These are phyloP conservation scores for Eupithecia inturbata DNA, from an alignment of 2,888 invertebrate genomes.

Conservation along the genomic window DNA sequence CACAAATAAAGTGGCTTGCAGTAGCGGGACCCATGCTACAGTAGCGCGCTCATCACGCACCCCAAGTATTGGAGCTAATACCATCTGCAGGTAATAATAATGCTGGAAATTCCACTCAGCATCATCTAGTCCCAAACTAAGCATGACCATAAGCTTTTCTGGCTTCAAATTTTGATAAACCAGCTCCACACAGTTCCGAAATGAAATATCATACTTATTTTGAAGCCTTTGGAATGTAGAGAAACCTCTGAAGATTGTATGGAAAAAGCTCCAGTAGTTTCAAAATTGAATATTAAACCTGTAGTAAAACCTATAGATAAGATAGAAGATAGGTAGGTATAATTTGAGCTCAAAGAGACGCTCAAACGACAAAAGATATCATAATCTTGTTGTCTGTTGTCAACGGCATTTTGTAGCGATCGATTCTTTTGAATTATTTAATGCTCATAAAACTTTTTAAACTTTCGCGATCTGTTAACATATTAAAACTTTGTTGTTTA, in stretches of 20 bases:
- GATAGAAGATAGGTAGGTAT: constrained; percentile 62
- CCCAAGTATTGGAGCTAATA: constrained; percentile 68
- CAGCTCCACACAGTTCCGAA: constrained; percentile 73
- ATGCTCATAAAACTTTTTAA: too few species aligned
- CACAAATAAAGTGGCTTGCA: constrained; percentile 90
- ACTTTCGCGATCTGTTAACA: too few species aligned
- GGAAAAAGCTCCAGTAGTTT: constrained; percentile 79
- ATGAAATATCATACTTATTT: constrained; percentile 77
- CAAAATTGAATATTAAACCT: constrained; percentile 84
- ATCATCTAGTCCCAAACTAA: not conserved
- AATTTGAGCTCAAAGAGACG: not conserved
- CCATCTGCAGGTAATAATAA: constrained; percentile 66
- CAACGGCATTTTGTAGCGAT: not conserved
- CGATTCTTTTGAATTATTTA: not conserved
- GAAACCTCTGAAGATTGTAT: constrained; percentile 64
- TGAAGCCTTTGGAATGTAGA: constrained; percentile 71
- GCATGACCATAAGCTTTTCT: not conserved
- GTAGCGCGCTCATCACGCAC: constrained; percentile 68
- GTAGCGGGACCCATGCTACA: constrained; percentile 76
- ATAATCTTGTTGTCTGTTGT: too few species aligned
- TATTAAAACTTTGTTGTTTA: too few species aligned
- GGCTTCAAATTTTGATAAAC: not conserved
- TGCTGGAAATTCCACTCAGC: not conserved
- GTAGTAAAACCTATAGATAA: constrained; percentile 78
- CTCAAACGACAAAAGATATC: not conserved